phyloP scores from a whole-genome alignment of 2,797 vertebrate species.

The Coranthus polyacanthus region DNA sequence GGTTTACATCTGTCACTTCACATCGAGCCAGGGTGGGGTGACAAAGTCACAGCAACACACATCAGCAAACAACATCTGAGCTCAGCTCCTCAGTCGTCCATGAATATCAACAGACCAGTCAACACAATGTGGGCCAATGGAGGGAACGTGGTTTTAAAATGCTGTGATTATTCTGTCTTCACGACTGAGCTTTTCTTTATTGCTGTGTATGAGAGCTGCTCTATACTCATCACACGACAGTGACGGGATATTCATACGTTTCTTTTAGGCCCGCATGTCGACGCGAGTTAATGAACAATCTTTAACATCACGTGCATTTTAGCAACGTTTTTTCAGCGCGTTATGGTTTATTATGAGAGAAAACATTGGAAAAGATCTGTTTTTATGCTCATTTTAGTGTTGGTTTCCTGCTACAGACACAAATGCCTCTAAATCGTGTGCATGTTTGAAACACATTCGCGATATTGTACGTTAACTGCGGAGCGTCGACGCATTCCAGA shows the following conservation, averaged over 20 bases:
- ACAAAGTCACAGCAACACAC: constrained; percentile 67
- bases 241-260: not conserved
- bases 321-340: no score
- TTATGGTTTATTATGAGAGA: no score
- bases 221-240: not conserved
- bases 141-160: constrained; percentile 7
- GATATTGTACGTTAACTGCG: no score
- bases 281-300: not conserved
- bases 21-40: constrained; percentile 50
- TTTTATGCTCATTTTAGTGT: not conserved
- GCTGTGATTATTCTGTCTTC: constrained; percentile 23
- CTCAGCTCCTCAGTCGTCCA: constrained; percentile 49
- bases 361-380: not conserved
- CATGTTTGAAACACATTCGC: no score
- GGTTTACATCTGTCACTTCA: constrained; percentile 78
- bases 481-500: no score
- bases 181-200: not conserved
- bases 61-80: constrained; percentile 60
- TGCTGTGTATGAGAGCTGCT: not conserved
- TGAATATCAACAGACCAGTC: constrained; percentile 60
- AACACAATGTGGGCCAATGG: constrained; percentile 62
- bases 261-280: not conserved
- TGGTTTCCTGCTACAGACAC: no score
- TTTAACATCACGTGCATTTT: not conserved
- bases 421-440: no score